Evolutionary conservation across 2,113 vertebrate species (phyloP).

Genomic region (Syngnathus scovelli): DNA sequence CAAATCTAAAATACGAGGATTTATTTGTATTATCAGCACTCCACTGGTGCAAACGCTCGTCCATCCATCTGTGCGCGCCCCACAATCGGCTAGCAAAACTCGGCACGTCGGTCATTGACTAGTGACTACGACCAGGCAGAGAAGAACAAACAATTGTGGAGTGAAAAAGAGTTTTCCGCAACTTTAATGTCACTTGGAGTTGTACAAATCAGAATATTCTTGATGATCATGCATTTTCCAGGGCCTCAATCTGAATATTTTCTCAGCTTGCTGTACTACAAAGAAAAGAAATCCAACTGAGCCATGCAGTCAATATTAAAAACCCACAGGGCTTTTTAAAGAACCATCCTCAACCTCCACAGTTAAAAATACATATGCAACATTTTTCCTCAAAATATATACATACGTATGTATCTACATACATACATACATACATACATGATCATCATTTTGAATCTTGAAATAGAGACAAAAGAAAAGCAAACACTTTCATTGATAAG

Average conservation of each 20-base stretch:
- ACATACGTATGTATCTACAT: conserved; percentile 30
- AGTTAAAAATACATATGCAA: not conserved
- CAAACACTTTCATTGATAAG: conserved; percentile 15
- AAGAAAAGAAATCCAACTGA: not conserved
- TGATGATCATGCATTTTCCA: not conserved
- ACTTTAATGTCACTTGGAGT: no score
- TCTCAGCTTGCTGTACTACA: not conserved
- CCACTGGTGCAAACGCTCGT: no score
- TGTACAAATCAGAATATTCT: no score
- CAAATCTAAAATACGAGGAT: no score
- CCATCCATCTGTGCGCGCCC: no score
- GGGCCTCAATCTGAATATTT: not conserved
- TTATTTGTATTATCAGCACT: no score
- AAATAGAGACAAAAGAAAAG: conserved; percentile 19
- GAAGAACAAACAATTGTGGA: no score
- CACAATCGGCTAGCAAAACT: no score
- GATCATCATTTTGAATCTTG: conserved; percentile 34
- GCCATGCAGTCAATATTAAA: not conserved
- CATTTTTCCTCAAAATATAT: not conserved
- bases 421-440: conserved; percentile 24
- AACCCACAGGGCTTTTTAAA: not conserved
- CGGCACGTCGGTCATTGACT: no score
- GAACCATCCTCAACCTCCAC: not conserved
- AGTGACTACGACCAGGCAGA: no score
- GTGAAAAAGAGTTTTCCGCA: no score